Conservation (phyloP, 2,113 vertebrate species). For the Gila orcuttii region DNA sequence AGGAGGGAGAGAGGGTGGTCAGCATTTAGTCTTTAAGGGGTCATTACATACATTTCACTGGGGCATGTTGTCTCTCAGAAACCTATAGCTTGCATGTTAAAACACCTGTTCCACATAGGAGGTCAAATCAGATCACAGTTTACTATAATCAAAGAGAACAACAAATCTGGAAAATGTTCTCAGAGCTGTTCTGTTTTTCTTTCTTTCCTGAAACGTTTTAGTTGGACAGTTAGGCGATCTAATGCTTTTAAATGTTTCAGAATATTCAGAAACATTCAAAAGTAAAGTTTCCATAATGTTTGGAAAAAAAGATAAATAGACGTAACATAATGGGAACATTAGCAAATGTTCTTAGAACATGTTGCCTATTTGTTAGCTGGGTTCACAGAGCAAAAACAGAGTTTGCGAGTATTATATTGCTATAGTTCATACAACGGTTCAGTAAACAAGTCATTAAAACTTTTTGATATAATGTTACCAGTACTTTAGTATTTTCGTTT, state of each 20-base stretch:
- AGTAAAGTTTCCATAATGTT: too few relatives aligned
- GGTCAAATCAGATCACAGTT: not conserved
- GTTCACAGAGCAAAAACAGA: not conserved
- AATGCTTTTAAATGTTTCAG: too few relatives aligned
- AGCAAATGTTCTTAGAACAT: too few relatives aligned
- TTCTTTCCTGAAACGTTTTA: too few relatives aligned
- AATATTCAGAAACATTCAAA: too few relatives aligned
- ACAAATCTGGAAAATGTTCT: not conserved
- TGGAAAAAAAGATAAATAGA: too few relatives aligned
- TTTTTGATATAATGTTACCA: not conserved
- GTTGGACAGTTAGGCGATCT: too few relatives aligned
- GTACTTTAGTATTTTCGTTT: not conserved
- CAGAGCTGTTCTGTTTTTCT: too few relatives aligned
- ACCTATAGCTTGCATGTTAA: not conserved
- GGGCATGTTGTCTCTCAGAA: not conserved
- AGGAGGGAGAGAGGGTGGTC: not conserved
- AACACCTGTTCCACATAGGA: not conserved
- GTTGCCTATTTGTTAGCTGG: too few relatives aligned
- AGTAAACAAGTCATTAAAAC: not conserved
- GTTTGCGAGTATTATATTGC: not conserved
- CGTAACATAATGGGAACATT: too few relatives aligned
- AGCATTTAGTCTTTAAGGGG: conserved; percentile 5
- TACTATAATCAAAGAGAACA: not conserved
- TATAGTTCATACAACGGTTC: not conserved
- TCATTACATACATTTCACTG: not conserved